Evolutionary conservation across 2,113 vertebrate species (phyloP).

Genomic region (Procapra przewalskii): DNA sequence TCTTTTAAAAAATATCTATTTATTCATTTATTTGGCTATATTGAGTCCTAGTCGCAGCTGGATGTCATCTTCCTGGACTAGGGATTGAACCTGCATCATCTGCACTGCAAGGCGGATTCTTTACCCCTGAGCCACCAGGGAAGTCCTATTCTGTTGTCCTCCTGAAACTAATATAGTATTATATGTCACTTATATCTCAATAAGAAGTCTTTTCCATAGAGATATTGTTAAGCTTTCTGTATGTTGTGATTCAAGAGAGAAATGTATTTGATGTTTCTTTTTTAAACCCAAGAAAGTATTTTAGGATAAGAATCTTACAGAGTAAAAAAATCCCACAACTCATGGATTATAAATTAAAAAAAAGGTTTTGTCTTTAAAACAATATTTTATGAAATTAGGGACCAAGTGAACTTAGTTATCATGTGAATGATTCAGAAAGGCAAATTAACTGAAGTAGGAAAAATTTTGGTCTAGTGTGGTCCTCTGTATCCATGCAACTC

Average conservation of each 20-base stretch:
- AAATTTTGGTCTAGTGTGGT: neutral
- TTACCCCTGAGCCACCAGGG: neutral
- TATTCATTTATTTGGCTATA: neutral
- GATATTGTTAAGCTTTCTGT: neutral
- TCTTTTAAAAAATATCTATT: neutral
- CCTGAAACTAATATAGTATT: neutral
- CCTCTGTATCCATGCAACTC: neutral
- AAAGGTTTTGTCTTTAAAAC: conserved; percentile 17
- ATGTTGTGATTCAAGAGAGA: conserved; percentile 19
- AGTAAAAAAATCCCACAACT: neutral
- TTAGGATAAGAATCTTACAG: neutral
- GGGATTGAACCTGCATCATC: neutral
- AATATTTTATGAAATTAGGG: conserved; percentile 1
- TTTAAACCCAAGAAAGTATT: neutral
- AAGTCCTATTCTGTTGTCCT: neutral
- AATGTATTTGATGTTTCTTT: neutral
- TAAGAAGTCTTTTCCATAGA: neutral
- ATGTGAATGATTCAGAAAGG: conserved; percentile 18
- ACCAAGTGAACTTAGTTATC: neutral
- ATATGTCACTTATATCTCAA: neutral
- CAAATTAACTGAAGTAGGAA: neutral
- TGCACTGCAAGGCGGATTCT: neutral
- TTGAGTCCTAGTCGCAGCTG: neutral
- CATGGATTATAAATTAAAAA: neutral
- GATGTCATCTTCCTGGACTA: neutral